Percentiles rank a stretch among this genome's conserved stretches.
Conservation (phyloP, 2,888 invertebrate species). For the Torymus texanus region DNA sequence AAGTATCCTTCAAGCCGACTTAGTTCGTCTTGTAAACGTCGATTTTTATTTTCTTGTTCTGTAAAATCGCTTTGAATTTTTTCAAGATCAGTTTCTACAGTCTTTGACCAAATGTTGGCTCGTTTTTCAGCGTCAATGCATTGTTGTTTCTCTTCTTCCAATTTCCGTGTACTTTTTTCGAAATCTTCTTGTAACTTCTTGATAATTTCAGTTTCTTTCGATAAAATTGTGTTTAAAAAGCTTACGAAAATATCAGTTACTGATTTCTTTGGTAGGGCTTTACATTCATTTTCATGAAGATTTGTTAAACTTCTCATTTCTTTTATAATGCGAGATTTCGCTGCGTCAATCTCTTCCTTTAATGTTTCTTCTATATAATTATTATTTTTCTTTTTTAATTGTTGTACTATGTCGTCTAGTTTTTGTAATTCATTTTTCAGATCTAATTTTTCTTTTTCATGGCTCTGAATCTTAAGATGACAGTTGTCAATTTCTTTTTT, state of each 20-base stretch:
- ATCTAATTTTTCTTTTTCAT: constrained; percentile 64
- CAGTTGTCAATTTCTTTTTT: constrained; percentile 54
- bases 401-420: constrained; percentile 48
- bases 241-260: constrained; percentile 63
- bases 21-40: constrained; percentile 56
- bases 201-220: constrained; percentile 68
- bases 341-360: constrained; percentile 49
- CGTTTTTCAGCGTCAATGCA: constrained; percentile 65
- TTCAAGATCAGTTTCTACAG: constrained; percentile 69
- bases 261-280: constrained; percentile 58
- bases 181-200: constrained; percentile 60
- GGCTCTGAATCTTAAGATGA: not conserved
- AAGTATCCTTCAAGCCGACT: constrained; percentile 61
- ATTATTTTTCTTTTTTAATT: constrained; percentile 30
- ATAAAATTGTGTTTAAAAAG: constrained; percentile 65
- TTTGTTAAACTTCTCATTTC: constrained; percentile 65
- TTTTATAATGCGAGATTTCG: constrained; percentile 62
- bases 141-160: constrained; percentile 66
- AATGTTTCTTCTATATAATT: constrained; percentile 40
- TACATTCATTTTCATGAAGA: constrained; percentile 27
- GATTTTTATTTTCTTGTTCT: constrained; percentile 59
- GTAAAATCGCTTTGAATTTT: constrained; percentile 65
- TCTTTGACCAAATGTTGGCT: constrained; percentile 63
- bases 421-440: constrained; percentile 59
- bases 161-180: constrained; percentile 60